phyloP scores from a whole-genome alignment of 1,140 invertebrate species.

The Triops longicaudatus region DNA sequence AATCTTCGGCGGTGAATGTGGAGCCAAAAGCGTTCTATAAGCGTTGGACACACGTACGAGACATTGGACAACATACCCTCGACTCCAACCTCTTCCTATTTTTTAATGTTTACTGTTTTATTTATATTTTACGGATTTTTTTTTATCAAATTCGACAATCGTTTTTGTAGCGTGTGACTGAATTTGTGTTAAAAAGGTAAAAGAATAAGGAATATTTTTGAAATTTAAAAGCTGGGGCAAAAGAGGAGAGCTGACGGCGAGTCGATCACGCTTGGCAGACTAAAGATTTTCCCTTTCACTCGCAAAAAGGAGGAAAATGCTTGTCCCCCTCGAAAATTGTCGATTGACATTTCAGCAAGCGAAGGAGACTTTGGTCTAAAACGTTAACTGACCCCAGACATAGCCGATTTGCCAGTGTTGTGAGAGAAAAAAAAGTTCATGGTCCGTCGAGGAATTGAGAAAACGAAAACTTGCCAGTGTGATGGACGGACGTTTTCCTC shows the following conservation, averaged over 20 bases:
- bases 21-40: background rate
- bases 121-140: constrained; percentile 20
- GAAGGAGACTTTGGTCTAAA: too few relatives aligned
- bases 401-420: too few relatives aligned
- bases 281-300: background rate
- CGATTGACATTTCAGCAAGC: constrained; percentile 15
- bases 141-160: background rate
- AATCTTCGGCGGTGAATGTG: background rate
- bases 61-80: background rate
- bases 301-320: background rate
- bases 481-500: too few relatives aligned
- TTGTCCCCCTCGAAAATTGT: background rate
- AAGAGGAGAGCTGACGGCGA: background rate
- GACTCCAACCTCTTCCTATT: constrained; percentile 4
- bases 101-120: background rate
- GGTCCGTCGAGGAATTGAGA: too few relatives aligned
- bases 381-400: too few relatives aligned
- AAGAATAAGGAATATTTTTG: background rate
- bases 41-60: background rate
- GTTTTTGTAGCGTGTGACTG: constrained; percentile 15
- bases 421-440: too few relatives aligned
- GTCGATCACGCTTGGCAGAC: background rate
- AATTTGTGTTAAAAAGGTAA: background rate
- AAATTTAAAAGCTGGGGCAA: background rate
- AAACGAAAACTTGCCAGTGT: too few relatives aligned